phyloP scores from a whole-genome alignment of 1,140 invertebrate species.

The Planococcus citri region DNA sequence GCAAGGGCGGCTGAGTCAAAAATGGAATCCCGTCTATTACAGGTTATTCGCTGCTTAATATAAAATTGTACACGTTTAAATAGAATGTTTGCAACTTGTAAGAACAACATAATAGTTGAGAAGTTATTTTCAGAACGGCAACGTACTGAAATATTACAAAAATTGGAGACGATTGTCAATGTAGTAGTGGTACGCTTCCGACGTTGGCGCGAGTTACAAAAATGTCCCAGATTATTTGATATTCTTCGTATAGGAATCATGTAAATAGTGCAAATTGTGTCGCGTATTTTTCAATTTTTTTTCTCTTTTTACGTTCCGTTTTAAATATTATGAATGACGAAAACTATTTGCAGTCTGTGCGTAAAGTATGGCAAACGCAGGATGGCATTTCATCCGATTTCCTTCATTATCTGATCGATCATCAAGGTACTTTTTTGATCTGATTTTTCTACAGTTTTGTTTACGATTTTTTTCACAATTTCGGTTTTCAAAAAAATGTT shows the following conservation, averaged over 20 bases:
- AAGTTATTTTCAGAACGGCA: conserved; percentile 7
- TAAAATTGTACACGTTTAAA: not conserved
- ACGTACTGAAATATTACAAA: not conserved
- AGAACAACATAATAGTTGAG: not conserved
- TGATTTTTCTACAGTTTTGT: too few species aligned
- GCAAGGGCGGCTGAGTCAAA: too few species aligned
- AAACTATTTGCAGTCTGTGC: not conserved
- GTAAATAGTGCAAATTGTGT: not conserved
- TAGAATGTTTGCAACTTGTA: not conserved
- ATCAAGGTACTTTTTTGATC: conserved; percentile 36
- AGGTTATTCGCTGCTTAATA: not conserved
- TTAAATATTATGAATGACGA: not conserved
- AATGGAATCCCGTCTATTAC: not conserved
- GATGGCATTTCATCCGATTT: conserved; percentile 35
- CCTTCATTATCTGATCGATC: conserved; percentile 37
- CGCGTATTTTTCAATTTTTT: not conserved
- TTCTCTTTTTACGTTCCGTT: not conserved
- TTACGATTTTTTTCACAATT: too few species aligned
- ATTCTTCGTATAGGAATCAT: not conserved
- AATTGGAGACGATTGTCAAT: not conserved
- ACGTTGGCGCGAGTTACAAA: conserved; percentile 1
- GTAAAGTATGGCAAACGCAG: not conserved
- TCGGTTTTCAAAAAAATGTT: too few species aligned
- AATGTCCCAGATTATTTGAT: not conserved
- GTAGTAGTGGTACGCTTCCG: not conserved